Percentiles rank a stretch among this genome's conserved stretches.
These are phyloP conservation scores for Cryptotermes secundus DNA, from an alignment of 1,140 invertebrate genomes.

Conservation along the genomic window DNA sequence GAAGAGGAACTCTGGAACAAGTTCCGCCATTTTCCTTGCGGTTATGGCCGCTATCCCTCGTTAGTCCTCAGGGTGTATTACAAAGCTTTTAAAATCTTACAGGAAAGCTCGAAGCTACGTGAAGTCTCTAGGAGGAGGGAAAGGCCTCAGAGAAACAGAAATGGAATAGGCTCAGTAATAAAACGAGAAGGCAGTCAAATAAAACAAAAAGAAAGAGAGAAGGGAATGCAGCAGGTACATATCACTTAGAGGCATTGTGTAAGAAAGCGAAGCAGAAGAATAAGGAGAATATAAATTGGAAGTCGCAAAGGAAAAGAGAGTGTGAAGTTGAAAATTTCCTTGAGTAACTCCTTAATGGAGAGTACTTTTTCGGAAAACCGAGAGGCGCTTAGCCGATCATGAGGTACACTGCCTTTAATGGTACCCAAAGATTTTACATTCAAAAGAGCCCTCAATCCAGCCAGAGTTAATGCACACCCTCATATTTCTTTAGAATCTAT, in stretches of 20 bases:
- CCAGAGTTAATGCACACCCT: too few relatives aligned
- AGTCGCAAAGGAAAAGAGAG: neutral
- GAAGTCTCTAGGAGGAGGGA: neutral
- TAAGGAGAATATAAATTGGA: neutral
- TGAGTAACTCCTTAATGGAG: too few relatives aligned
- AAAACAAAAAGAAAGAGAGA: neutral
- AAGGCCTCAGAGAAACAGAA: neutral
- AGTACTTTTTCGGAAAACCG: too few relatives aligned
- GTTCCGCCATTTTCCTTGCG: neutral
- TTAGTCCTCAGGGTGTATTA: neutral
- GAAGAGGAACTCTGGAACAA: neutral
- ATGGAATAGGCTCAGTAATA: neutral
- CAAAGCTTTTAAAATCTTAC: neutral
- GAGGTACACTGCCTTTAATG: too few relatives aligned
- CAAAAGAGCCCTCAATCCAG: too few relatives aligned
- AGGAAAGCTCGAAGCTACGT: neutral
- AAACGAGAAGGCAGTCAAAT: neutral
- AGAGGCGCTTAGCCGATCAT: too few relatives aligned
- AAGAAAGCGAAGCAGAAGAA: neutral
- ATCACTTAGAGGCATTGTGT: neutral
- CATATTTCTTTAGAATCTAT: too few relatives aligned
- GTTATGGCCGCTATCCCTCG: neutral
- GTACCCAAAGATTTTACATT: too few relatives aligned
- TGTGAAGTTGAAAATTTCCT: too few relatives aligned
- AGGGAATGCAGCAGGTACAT: neutral